Evolutionary conservation across 2,113 vertebrate species (phyloP), one percentile per base, ranked within the genome.

Genomic region (Heloderma charlesbogerti): DNA sequence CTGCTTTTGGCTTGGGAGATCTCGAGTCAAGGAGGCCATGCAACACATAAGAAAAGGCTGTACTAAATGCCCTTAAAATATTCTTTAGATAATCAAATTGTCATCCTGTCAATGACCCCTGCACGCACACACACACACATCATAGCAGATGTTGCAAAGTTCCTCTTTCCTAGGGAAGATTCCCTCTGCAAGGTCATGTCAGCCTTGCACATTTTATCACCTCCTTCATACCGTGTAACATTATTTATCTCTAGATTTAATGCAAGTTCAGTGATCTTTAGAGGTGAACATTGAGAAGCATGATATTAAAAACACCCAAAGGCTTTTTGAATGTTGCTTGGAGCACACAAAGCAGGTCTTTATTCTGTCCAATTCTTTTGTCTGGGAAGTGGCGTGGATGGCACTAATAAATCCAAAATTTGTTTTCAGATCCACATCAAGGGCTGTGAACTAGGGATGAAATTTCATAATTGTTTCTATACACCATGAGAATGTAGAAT

Each of bases 351-450:
- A 86, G 86, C 86, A 86, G 81, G 89, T 94, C 89, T 94, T 94
- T 94, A 91, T 91, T 82, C 90, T 88, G 60, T 81, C 69, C 86
- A 69, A 90, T 87, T 93, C 90, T 84, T 93, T 93, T 94, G 91
- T 95, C 93, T 89, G 91, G 88, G 89, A 92, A 94, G 86, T 88
- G 90, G 87, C 60, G 18, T 48, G 66, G 72, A 74, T 57, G 66
- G 77, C 66, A 78, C 51, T 94, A 90, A 95, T 95, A 95, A 89
- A 95, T 94, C 88, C 92, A 74, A 90, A 79, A 83, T 94, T 79
- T 54, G 66, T 92, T 92, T 96, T 93, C 89, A 94, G 90, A 93
- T 95, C 94, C 93, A 87, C 31, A 94, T 85, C 92, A 87, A 86
- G 84, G 67, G 69, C 93, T 90, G 80, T 86, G 89, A 79, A 94